A percentile compares a stretch with the other conserved stretches of the same genome.
Evolutionary conservation across 1,140 invertebrate species (phyloP).

Genomic region (Varroa destructor): DNA sequence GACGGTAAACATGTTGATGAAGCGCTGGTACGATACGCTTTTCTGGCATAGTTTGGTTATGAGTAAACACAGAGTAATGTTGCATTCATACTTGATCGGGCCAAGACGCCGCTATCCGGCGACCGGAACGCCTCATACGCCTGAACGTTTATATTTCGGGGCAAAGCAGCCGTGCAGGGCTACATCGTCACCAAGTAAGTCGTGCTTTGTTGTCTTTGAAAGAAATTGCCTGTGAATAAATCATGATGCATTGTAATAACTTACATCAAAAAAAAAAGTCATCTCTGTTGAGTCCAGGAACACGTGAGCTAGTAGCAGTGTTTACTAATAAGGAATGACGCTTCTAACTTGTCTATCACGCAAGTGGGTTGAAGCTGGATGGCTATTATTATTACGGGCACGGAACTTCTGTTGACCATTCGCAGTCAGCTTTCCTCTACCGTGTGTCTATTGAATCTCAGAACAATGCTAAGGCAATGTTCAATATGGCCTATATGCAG

Average conservation of each 20-base stretch:
- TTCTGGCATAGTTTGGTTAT: constrained; percentile 86
- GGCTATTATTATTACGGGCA: constrained; percentile 96
- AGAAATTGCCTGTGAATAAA: too few relatives aligned
- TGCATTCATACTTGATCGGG: constrained; percentile 75
- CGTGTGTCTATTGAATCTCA: constrained; percentile 86
- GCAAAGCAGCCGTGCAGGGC: constrained; percentile 77
- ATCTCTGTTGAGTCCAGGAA: too few relatives aligned
- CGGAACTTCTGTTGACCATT: constrained; percentile 75
- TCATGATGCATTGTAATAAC: too few relatives aligned
- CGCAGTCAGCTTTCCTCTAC: constrained; percentile 74
- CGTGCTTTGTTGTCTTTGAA: too few relatives aligned
- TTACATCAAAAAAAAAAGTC: too few relatives aligned
- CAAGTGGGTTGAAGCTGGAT: constrained; percentile 76
- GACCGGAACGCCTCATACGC: constrained; percentile 43
- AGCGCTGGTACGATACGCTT: constrained; percentile 74
- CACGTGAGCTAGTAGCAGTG: too few relatives aligned
- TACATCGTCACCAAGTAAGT: constrained; percentile 38
- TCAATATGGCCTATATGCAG: constrained; percentile 99
- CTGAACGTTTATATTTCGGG: constrained; percentile 75
- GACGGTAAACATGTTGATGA: constrained; percentile 55
- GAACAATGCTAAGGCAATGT: constrained; percentile 94
- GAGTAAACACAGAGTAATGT: constrained; percentile 97
- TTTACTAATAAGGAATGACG: too few relatives aligned
- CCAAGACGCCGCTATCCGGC: too few relatives aligned
- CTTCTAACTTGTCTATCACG: constrained; percentile 39